These are phyloP conservation scores for Bos indicus DNA, from an alignment of 2,113 vertebrate genomes.

Conservation along the genomic window DNA sequence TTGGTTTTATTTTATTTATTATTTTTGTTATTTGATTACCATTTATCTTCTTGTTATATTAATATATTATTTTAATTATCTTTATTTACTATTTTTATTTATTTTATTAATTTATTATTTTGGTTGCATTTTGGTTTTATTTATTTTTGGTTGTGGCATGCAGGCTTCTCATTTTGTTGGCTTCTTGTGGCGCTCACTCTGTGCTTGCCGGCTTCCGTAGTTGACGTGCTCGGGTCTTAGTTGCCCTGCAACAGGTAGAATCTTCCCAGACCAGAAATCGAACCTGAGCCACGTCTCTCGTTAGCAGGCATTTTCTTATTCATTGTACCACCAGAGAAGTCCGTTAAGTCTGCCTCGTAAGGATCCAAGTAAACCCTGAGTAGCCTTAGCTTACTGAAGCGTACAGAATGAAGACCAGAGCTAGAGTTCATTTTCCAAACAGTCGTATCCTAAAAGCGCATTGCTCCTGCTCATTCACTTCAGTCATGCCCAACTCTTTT, in stretches of 20 bases:
- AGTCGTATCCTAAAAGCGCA: neutral
- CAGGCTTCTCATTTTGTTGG: neutral
- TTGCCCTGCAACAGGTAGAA: neutral
- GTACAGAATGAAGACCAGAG: neutral
- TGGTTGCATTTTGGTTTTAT: neutral
- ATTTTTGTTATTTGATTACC: neutral
- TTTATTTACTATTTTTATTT: neutral
- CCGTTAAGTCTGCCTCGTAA: neutral
- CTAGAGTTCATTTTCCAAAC: neutral
- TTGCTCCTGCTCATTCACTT: neutral
- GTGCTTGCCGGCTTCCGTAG: neutral
- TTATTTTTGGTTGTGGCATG: neutral
- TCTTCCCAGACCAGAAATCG: neutral
- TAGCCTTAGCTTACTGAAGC: neutral
- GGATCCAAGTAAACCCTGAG: neutral
- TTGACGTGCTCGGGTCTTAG: neutral
- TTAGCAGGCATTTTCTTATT: neutral
- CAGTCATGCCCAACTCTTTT: neutral
- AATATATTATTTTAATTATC: neutral
- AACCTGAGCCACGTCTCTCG: neutral
- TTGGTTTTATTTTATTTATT: neutral
- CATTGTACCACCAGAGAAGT: neutral
- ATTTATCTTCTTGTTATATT: neutral
- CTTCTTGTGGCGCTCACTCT: neutral
- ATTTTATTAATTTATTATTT: neutral